Conservation (phyloP, 2,113 vertebrate species). For the Sakesphorus luctuosus region DNA sequence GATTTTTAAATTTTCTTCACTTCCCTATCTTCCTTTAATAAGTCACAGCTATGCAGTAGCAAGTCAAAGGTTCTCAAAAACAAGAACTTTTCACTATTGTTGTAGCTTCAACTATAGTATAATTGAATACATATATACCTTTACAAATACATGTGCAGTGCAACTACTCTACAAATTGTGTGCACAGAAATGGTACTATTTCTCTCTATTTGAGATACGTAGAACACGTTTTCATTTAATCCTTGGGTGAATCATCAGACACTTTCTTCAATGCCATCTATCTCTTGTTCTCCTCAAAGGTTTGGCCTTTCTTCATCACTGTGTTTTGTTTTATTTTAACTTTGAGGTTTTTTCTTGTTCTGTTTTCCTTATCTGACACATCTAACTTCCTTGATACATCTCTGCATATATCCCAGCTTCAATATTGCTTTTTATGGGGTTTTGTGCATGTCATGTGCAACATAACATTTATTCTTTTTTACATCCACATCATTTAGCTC, state of each 20-base stretch:
- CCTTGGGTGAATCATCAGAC: background rate
- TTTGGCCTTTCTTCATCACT: background rate
- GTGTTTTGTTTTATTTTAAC: background rate
- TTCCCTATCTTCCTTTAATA: background rate
- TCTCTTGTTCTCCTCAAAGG: background rate
- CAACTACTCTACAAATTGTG: background rate
- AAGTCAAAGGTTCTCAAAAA: background rate
- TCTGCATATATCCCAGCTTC: background rate
- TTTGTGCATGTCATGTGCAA: background rate
- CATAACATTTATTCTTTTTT: background rate
- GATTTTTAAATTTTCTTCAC: background rate
- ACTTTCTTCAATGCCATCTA: background rate
- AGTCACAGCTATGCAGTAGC: background rate
- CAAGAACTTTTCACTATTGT: background rate
- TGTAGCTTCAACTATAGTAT: background rate
- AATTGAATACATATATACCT: background rate
- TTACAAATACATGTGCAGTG: background rate
- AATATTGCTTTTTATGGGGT: rapidly evolving
- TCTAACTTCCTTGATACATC: background rate
- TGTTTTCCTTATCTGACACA: background rate
- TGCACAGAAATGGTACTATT: background rate
- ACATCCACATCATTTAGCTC: background rate
- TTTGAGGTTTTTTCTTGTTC: background rate
- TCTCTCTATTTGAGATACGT: background rate
- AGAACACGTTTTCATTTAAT: background rate